Evolutionary conservation across 35 echinoderm and acorn worm genomes (phyloP).

Genomic region (Apostichopus japonicus): DNA sequence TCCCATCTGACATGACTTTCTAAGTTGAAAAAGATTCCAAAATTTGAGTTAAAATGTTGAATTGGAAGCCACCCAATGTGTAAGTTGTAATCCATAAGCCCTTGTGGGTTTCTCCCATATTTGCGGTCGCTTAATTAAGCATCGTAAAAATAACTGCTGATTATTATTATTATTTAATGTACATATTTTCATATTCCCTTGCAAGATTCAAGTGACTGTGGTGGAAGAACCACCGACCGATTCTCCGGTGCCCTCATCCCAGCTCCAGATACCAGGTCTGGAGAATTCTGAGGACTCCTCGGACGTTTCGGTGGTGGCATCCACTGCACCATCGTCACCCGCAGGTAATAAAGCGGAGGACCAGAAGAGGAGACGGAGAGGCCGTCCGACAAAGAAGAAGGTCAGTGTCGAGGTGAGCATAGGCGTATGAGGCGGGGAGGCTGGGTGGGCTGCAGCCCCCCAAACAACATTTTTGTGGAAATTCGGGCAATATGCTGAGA

Average conservation of each 20-base stretch:
- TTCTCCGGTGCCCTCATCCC: constrained; percentile 15
- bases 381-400: constrained; percentile 23
- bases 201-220: constrained; percentile 34
- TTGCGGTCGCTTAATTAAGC: too few relatives aligned
- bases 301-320: constrained; percentile 38
- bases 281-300: constrained; percentile 42
- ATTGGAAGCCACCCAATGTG: too few relatives aligned
- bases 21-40: too few relatives aligned
- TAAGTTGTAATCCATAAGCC: background rate
- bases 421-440: background rate
- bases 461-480: too few relatives aligned
- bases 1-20: too few relatives aligned
- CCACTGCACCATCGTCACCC: constrained; percentile 49
- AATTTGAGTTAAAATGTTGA: too few relatives aligned
- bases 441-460: too few relatives aligned
- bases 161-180: too few relatives aligned
- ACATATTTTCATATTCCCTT: background rate
- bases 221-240: constrained; percentile 33
- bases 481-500: too few relatives aligned
- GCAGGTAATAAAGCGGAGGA: constrained; percentile 19
- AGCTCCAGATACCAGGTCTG: constrained; percentile 6
- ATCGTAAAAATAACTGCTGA: too few relatives aligned
- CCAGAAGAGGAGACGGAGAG: constrained; percentile 35
- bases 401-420: background rate
- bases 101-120: background rate